phyloP scores from a whole-genome alignment of 2,113 vertebrate genomes.

The Danionella cerebrum region DNA sequence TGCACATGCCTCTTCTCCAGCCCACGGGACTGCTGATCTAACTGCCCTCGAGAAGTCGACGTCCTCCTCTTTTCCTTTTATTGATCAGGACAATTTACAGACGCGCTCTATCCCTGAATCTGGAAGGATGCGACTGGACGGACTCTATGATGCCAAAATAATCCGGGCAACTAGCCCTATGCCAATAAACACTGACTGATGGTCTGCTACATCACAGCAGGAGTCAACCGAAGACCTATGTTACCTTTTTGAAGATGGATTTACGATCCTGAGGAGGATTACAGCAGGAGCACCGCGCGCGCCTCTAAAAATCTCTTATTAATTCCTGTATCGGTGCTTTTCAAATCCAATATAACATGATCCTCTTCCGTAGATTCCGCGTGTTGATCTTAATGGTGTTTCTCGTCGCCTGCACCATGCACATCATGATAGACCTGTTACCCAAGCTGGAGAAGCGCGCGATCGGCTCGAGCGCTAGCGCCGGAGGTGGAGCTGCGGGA shows the following conservation, averaged over 20 bases:
- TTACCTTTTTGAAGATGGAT: conserved; percentile 40
- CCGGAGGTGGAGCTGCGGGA: conserved; percentile 47
- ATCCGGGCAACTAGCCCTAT: not conserved
- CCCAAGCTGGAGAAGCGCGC: conserved; percentile 78
- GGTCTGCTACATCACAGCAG: conserved; percentile 34
- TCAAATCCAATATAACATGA: conserved; percentile 56
- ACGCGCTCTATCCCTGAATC: not conserved
- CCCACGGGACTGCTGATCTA: not conserved
- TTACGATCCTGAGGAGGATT: conserved; percentile 32
- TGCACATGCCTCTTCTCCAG: not conserved
- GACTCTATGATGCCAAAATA: not conserved
- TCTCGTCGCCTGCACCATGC: conserved; percentile 84
- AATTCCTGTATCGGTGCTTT: not conserved
- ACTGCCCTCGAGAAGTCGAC: not conserved
- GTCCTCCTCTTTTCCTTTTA: not conserved
- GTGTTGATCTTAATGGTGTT: conserved; percentile 83
- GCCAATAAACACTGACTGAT: not conserved
- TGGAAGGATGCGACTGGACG: not conserved
- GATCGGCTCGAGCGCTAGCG: conserved; percentile 52
- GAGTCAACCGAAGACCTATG: conserved; percentile 22
- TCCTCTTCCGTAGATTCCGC: conserved; percentile 83
- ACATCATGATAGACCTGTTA: conserved; percentile 87
- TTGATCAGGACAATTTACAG: not conserved
- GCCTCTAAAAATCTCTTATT: conserved; percentile 18
- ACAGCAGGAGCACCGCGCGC: conserved; percentile 32